A percentile compares a stretch with the other conserved stretches of the same genome.
Conservation (phyloP, 2,888 invertebrate species). For the Cerastoderma edule region DNA sequence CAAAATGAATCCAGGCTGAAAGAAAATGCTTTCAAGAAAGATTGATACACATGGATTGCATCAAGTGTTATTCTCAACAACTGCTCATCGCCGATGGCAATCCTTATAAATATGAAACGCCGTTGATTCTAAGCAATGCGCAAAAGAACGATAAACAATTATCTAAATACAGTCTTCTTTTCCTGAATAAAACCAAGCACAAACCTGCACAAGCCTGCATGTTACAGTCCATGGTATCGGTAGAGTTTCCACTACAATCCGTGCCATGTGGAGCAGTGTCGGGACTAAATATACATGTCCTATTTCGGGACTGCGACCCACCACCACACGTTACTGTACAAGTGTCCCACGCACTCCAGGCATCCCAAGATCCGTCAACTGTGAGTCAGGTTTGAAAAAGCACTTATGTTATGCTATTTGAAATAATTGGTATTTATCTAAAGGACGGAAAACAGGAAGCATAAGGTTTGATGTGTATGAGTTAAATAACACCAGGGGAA, state of each 20-base stretch:
- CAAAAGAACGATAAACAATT: no score
- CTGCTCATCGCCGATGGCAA: no score
- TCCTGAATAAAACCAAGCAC: not conserved
- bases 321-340: conserved; percentile 76
- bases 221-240: not conserved
- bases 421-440: not conserved
- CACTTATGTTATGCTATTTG: not conserved
- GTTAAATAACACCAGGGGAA: no score
- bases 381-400: not conserved
- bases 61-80: no score
- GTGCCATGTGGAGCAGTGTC: conserved; percentile 65
- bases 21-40: no score
- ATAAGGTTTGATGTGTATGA: no score
- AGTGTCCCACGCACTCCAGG: conserved; percentile 71
- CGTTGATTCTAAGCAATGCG: no score
- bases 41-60: no score
- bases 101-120: no score
- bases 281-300: conserved; percentile 63
- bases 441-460: no score
- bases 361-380: conserved; percentile 72
- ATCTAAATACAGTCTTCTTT: no score
- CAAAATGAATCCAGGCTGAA: no score
- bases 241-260: conserved; percentile 66
- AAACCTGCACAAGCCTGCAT: conserved; percentile 15
- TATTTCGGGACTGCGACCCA: conserved; percentile 60